phyloP scores from a whole-genome alignment of 2,113 vertebrate species.

The Pimephales promelas region DNA sequence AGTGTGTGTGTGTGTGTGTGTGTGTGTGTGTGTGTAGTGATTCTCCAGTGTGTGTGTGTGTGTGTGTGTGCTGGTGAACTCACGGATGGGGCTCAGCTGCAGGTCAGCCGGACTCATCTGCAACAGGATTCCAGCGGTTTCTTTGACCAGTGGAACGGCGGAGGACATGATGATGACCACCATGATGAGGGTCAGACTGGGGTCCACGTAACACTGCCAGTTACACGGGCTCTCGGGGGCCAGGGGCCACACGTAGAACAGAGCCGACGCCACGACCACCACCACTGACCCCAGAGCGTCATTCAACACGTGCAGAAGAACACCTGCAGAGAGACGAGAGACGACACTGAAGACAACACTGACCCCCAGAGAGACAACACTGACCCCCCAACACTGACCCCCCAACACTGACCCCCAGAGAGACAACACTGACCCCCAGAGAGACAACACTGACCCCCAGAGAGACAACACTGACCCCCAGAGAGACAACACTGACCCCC shows the following conservation, averaged over 20 bases:
- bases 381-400: slow-evolving; percentile 30
- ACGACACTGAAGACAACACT: background rate
- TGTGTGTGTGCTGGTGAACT: slow-evolving; percentile 17
- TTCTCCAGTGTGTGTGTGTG: background rate
- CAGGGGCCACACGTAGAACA: slow-evolving; percentile 72
- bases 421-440: background rate
- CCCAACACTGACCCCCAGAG: too few relatives aligned
- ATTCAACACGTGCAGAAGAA: slow-evolving; percentile 64
- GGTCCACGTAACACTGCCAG: slow-evolving; percentile 89
- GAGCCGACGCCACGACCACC: slow-evolving; percentile 58
- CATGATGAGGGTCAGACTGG: slow-evolving; percentile 83
- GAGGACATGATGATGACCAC: slow-evolving; percentile 83
- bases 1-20: too few relatives aligned
- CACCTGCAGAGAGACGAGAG: slow-evolving; percentile 47
- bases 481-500: too few relatives aligned
- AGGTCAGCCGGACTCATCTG: slow-evolving; percentile 82
- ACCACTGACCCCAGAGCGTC: slow-evolving; percentile 67
- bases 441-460: too few relatives aligned
- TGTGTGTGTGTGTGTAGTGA: background rate
- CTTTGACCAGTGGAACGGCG: slow-evolving; percentile 82
- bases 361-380: slow-evolving; percentile 53
- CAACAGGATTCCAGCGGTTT: slow-evolving; percentile 81
- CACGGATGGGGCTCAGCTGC: slow-evolving; percentile 37
- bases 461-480: too few relatives aligned
- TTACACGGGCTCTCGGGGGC: slow-evolving; percentile 65